Percentiles rank a stretch among this genome's conserved stretches.
Conservation (phyloP, 2,797 vertebrate species). For the Anniella stebbinsi region DNA sequence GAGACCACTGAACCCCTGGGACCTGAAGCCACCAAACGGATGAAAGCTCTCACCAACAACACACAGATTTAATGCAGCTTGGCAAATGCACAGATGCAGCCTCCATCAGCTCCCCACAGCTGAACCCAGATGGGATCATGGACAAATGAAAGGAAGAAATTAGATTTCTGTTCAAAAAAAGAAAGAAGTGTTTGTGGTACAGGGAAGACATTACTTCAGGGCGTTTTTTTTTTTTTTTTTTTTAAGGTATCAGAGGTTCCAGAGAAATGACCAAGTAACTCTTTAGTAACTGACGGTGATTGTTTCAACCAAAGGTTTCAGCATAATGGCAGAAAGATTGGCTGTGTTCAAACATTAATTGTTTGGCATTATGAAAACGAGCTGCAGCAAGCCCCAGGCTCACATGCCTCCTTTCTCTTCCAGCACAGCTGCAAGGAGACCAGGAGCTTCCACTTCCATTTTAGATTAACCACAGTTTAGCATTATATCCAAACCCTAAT, state of each 20-base stretch:
- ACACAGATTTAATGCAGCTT: constrained; percentile 44
- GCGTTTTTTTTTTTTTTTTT: no score
- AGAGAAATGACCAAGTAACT: neutral
- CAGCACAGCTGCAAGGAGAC: neutral
- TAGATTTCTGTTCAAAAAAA: neutral
- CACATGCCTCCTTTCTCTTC: neutral
- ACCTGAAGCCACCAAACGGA: constrained; percentile 16
- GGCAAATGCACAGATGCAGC: constrained; percentile 32
- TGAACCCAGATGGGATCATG: neutral
- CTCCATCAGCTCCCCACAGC: neutral
- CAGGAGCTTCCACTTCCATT: neutral
- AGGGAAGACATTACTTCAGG: neutral
- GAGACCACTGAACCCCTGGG: neutral
- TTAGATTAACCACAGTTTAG: neutral
- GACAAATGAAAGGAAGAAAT: neutral
- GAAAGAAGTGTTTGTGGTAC: neutral
- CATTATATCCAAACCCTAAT: neutral
- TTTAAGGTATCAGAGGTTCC: neutral
- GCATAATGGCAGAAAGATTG: neutral
- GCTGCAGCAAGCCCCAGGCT: neutral
- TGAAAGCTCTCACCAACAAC: constrained; percentile 31
- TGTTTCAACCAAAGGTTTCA: no score
- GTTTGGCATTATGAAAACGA: neutral
- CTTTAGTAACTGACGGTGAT: no score
- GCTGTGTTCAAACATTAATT: neutral